Base-by-base conservation (phyloP, 2,888 invertebrate species). In the Acrobasis consociella region DNA sequence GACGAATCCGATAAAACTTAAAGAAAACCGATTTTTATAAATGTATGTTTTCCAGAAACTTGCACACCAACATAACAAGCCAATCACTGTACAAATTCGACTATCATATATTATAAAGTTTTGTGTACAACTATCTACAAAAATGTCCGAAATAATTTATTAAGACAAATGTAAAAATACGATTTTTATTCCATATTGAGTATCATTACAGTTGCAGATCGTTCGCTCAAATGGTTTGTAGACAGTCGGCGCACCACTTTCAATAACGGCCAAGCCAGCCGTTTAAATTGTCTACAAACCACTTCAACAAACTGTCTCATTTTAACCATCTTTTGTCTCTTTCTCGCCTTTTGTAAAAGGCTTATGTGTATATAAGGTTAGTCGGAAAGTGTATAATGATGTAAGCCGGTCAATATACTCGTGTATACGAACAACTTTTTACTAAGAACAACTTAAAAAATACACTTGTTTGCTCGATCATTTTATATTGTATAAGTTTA, bases 91-190 rank as follows among this genome's bases (percentile, higher is more conserved):
- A n/a, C 46, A 46, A 11, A 42, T 10, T 46, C 46, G 46, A 46
- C 13, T 46, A 46, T 46, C 10, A 2, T 13, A 42, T 39, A 39
- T n/a, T n/a, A n/a, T 7, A 46, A 51, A 51, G 7, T 31, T 31
- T 2, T 5, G 51, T 51, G 31, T 52, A 31, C 13, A 51, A 17
- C 51, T 51, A 51, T 51, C 51, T 52, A 52, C 52, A 52, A 31
- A 52, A 52, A 52, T 37, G 31, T 52, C 31, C 3, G 13, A 52
- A 52, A 52, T 13, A 31, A 52, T 31, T 52, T 52, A 31, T 31
- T 13, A 31, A 31, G 46, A 46, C n/a, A 7, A 42, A 1, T 42
- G 10, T 10, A 11, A 46, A 46, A 46, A 46, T 46, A 46, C 13
- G 46, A 46, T 42, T 42, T 13, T 11, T 42, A 42, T 46, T n/a